These are phyloP conservation scores for Aricia agestis DNA, from an alignment of 1,140 invertebrate genomes.

Conservation along the genomic window DNA sequence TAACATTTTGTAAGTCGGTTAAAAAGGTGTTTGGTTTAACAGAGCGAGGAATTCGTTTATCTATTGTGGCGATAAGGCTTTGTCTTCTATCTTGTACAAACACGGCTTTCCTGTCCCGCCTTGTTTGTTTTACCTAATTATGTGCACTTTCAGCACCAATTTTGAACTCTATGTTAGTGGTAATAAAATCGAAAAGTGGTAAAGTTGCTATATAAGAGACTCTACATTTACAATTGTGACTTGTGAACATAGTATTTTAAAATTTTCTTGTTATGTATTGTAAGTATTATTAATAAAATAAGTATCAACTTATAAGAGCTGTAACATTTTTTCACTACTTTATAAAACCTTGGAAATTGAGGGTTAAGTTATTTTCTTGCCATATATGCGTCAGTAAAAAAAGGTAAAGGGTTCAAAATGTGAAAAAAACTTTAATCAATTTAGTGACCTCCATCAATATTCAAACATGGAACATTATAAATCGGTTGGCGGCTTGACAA, in stretches of 20 bases:
- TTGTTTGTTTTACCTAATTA: slow-evolving; percentile 45
- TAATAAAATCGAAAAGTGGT: too few species aligned
- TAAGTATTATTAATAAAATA: too few species aligned
- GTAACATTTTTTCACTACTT: too few species aligned
- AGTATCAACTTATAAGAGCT: too few species aligned
- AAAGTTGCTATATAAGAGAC: too few species aligned
- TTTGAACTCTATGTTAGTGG: too few species aligned
- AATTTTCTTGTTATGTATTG: too few species aligned
- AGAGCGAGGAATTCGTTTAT: slow-evolving; percentile 67
- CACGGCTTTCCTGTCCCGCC: slow-evolving; percentile 60
- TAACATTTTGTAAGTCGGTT: background rate
- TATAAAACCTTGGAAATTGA: too few species aligned
- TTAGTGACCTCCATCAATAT: slow-evolving; percentile 40
- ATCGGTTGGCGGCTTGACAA: slow-evolving; percentile 51
- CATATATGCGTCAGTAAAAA: too few species aligned
- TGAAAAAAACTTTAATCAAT: slow-evolving; percentile 33
- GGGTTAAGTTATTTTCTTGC: too few species aligned
- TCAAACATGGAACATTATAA: slow-evolving; percentile 48
- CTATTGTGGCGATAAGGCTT: slow-evolving; percentile 60
- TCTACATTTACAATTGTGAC: too few species aligned
- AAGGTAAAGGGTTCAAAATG: background rate
- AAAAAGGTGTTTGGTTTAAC: slow-evolving; percentile 57
- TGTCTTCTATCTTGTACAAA: slow-evolving; percentile 69
- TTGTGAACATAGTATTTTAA: too few species aligned
- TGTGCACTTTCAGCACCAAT: background rate